Evolutionary conservation across 1,140 invertebrate species (phyloP), one percentile per base, ranked within the genome.

Genomic region (Leucophenga varia): DNA sequence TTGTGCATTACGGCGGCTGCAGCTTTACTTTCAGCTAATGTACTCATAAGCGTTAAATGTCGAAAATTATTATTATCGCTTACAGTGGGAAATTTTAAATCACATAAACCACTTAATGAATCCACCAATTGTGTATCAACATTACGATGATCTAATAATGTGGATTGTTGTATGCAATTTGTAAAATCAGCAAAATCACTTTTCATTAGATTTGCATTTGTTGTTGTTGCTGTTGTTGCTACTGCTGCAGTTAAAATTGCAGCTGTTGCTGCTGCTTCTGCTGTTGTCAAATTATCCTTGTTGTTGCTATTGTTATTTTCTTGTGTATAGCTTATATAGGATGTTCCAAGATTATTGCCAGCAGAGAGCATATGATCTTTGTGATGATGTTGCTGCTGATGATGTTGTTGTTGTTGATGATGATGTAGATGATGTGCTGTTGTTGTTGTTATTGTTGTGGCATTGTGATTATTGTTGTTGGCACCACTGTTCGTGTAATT

Each of bases 321-420:
- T n/a, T n/a, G n/a, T 6, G 22, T 30, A 28, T 71, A 67, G 12
- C 49, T 55, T 7, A 61, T 49, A 25, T 61, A 67, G 3, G 63
- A 45, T 18, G 67, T 44, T n/a, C 55, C 49, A 0, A 59, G 64
- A 2, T 52, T 54, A 44, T 54, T 72, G 36, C 69, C 64, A 28
- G 64, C 64, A 12, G 54, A 64, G 12, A 72, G 49, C 69, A 72
- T 72, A 50, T 72, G 69, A 61, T 72, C 68, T 53, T 72, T 72
- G 35, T 72, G 64, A 55, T 72, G 61, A 46, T 64, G 59, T n/a
- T 50, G 44, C 48, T 57, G 48, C 17, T 56, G 14, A 19, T 52
- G 44, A 36, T 56, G 49, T 30, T 56, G 51, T 17, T 59, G 46
- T 22, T 57, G 53, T 9, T 57, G 52, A 20, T 61, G 52, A 1